These are phyloP conservation scores for Heliothis virescens DNA, from an alignment of 1,140 invertebrate genomes.

Conservation along the genomic window DNA sequence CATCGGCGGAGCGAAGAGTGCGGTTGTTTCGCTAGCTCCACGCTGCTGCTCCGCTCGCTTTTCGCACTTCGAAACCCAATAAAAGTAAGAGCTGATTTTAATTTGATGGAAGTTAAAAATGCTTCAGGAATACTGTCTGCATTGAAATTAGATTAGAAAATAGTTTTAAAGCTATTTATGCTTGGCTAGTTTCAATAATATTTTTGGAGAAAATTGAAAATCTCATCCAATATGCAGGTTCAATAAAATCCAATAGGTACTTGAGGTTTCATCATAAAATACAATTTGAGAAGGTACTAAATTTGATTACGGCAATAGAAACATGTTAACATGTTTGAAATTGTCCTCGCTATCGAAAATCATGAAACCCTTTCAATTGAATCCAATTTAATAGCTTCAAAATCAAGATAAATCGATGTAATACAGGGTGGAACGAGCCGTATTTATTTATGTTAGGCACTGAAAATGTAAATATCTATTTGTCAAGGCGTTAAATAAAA, in stretches of 20 bases:
- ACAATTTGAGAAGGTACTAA: no score
- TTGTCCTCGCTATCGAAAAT: not conserved
- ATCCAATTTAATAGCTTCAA: conserved; percentile 29
- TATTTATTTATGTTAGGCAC: conserved; percentile 40
- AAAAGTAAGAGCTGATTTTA: not conserved
- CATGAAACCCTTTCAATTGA: conserved; percentile 36
- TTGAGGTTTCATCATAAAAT: no score
- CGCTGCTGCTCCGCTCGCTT: not conserved
- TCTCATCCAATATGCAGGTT: no score
- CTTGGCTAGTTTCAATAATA: no score
- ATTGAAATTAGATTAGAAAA: no score
- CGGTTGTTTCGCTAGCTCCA: conserved; percentile 18
- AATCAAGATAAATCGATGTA: conserved; percentile 39
- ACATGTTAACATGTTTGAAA: no score
- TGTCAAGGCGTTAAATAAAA: conserved; percentile 40
- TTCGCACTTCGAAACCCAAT: conserved; percentile 1
- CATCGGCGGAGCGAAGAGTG: conserved; percentile 52
- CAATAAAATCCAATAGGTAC: no score
- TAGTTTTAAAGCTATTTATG: no score
- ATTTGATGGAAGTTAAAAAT: conserved; percentile 4
- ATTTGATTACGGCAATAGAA: no score
- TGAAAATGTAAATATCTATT: conserved; percentile 45
- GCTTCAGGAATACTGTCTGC: no score
- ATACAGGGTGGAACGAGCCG: conserved; percentile 24
- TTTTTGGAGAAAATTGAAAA: no score